Base-by-base conservation (phyloP, 2,113 vertebrate species). In the Pomatorhinus ruficollis region DNA sequence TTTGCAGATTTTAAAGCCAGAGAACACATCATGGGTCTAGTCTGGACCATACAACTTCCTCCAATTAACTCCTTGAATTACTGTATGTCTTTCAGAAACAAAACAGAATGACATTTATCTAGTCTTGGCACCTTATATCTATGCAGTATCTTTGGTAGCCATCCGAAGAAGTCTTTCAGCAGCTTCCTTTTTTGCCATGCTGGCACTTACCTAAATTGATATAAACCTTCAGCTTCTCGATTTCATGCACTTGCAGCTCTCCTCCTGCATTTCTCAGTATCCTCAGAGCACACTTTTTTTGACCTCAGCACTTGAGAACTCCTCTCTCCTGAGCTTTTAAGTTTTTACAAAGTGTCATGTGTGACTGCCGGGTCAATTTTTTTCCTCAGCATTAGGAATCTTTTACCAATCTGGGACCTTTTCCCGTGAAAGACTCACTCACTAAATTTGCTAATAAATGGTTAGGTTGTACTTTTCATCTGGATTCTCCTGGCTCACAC, bases 221-320 rank as follows among this genome's bases (percentile, higher is more conserved):
- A 77, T 61, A 65, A 57, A 80, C 40, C 60, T 65, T 77, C 83
- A 66, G 27, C 21, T 85, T 57, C 59, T 85, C 4, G 0, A 1
- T 45, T 84, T 66, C 37, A 40, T 42, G 52, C 40, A 37, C 64
- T 66, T 15, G 5, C 39, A 74, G 37, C 31, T 84, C 53, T 79
- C 63, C 50, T 49, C 24, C 69, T 77, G 30, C 11, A 40, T 69
- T 80, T 83, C 65, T 89, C n/a, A 10, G 31, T 87, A 70, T n/a
- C 18, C 75, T 90, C 14, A 33, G 17, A 93, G 39, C 64, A 50
- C 11, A 35, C 44, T 64, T 85, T 77, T 80, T 52, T 75, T 94
- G 68, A 95, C 82, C 75, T 93, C n/a, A 59, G 71, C 23, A 53
- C 66, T 93, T 95, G n/a, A 91, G 66, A 82, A 85, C 78, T 74